These are phyloP conservation scores for Ellobius talpinus DNA, from an alignment of 2,113 vertebrate species.

Conservation along the genomic window DNA sequence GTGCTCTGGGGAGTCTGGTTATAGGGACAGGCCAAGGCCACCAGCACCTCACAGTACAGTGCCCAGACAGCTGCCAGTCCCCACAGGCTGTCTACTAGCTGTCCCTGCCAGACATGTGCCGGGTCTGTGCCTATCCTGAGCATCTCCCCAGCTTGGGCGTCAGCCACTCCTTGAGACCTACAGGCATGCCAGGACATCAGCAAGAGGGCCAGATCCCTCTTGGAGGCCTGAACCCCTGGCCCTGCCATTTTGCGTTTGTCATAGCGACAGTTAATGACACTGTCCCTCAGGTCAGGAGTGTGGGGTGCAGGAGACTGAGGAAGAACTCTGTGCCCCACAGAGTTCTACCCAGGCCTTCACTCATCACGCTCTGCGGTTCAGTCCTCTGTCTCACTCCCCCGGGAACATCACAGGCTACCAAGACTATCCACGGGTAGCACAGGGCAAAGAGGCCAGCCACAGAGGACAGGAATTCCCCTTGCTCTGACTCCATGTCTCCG, in stretches of 20 bases:
- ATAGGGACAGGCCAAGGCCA: not conserved
- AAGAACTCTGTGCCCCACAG: not conserved
- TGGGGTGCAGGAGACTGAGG: not conserved
- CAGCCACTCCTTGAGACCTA: not conserved
- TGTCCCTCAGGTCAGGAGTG: not conserved
- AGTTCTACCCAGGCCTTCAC: not conserved
- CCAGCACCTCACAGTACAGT: not conserved
- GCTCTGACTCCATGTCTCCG: not conserved
- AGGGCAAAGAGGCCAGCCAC: not conserved
- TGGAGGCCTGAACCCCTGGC: not conserved
- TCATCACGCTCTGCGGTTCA: not conserved
- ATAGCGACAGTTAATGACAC: not conserved
- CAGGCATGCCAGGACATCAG: not conserved
- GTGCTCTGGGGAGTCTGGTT: not conserved
- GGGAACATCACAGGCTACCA: not conserved
- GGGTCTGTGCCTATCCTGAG: not conserved
- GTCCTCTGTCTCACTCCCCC: not conserved
- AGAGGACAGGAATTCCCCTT: not conserved
- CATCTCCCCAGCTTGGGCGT: not conserved
- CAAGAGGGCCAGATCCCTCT: not conserved
- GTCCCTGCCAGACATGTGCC: not conserved
- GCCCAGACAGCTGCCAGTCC: not conserved
- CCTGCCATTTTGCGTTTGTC: not conserved
- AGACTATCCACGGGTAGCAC: not conserved
- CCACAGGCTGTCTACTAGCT: not conserved